Evolutionary conservation across 1,140 invertebrate species (phyloP).

Genomic region (Hylyphantes graminicola): DNA sequence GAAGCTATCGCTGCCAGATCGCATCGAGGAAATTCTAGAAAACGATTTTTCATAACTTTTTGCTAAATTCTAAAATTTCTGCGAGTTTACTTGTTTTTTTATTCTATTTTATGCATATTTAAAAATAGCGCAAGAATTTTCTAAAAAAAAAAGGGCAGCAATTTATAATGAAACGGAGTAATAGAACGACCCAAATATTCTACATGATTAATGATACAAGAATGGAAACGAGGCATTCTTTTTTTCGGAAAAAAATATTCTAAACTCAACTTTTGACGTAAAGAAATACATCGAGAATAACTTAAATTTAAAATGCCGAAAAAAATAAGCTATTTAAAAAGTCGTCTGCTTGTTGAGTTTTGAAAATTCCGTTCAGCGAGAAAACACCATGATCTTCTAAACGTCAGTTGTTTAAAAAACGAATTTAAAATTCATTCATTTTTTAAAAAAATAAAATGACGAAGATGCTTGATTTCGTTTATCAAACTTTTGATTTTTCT

Average conservation of each 20-base stretch:
- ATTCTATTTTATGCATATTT: conserved; percentile 34
- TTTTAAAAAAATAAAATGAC: conserved; percentile 29
- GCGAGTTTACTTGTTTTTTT: conserved; percentile 37
- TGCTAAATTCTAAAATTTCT: conserved; percentile 45
- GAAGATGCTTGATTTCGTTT: conserved; percentile 14
- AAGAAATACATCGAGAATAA: conserved; percentile 28
- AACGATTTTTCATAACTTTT: conserved; percentile 56
- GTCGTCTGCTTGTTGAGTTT: conserved; percentile 21
- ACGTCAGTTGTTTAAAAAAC: not conserved
- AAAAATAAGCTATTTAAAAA: conserved; percentile 38
- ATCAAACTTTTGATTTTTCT: conserved; percentile 32
- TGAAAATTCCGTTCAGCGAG: conserved; percentile 13
- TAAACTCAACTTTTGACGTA: conserved; percentile 27
- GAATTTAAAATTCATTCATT: conserved; percentile 24
- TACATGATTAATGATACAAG: conserved; percentile 41
- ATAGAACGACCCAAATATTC: conserved; percentile 47
- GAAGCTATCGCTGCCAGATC: conserved; percentile 55
- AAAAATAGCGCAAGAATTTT: conserved; percentile 34
- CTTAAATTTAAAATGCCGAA: conserved; percentile 36
- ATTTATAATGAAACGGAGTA: conserved; percentile 41
- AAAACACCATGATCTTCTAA: conserved; percentile 44
- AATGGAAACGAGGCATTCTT: conserved; percentile 49
- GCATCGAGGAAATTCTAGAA: conserved; percentile 48
- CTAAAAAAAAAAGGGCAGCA: conserved; percentile 28
- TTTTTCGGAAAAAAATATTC: conserved; percentile 14